phyloP scores from a whole-genome alignment of 2,888 invertebrate genomes.

The Abrostola tripartita region DNA sequence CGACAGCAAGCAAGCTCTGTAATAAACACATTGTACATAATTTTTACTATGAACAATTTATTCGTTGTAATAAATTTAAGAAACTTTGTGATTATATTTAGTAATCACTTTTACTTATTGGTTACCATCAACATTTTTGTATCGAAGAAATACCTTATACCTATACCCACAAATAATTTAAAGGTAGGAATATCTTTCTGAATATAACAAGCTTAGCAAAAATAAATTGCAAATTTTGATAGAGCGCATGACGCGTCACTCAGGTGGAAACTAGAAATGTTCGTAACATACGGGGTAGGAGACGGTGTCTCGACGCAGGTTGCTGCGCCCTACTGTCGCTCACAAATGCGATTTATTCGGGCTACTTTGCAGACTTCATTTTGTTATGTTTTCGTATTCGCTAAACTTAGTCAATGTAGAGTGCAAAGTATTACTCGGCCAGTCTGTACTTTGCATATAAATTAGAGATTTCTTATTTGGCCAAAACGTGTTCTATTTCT shows the following conservation, averaged over 20 bases:
- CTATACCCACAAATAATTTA: too few species aligned
- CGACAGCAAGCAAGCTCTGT: slow-evolving; percentile 37
- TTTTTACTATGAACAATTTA: slow-evolving; percentile 47
- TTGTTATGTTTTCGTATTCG: slow-evolving; percentile 66
- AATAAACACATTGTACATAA: slow-evolving; percentile 42
- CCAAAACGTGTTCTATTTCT: slow-evolving; percentile 29
- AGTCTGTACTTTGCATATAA: slow-evolving; percentile 8
- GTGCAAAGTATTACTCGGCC: slow-evolving; percentile 47
- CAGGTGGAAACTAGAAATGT: slow-evolving; percentile 77
- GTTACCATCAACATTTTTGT: slow-evolving; percentile 18
- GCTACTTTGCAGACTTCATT: slow-evolving; percentile 70
- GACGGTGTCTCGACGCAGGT: slow-evolving; percentile 58
- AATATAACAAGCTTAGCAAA: slow-evolving; percentile 65
- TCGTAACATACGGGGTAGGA: slow-evolving; percentile 62
- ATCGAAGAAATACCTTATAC: slow-evolving; percentile 37
- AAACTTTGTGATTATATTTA: slow-evolving; percentile 36
- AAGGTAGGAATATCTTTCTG: slow-evolving; percentile 45
- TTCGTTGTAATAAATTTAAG: slow-evolving; percentile 41
- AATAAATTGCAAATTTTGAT: slow-evolving; percentile 81
- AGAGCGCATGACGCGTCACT: slow-evolving; percentile 69
- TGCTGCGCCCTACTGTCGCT: slow-evolving; percentile 55
- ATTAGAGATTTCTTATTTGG: slow-evolving; percentile 13
- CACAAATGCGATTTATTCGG: slow-evolving; percentile 78
- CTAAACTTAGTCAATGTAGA: slow-evolving; percentile 60
- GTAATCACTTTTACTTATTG: slow-evolving; percentile 35